Evolutionary conservation across 2,797 vertebrate genomes (phyloP).

Genomic region (Anableps anableps): DNA sequence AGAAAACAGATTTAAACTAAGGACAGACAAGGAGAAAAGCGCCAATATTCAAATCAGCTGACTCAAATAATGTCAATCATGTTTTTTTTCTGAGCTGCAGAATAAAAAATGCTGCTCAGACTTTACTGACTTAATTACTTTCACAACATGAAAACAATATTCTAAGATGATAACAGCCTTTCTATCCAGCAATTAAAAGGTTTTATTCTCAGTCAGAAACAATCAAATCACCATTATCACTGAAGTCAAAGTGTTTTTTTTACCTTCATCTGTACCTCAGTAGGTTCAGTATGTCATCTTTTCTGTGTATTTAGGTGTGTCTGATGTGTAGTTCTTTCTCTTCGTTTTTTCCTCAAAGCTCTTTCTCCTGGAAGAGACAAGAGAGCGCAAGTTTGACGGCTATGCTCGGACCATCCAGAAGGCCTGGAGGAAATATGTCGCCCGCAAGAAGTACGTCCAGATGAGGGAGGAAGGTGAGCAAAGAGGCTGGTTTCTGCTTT

Average conservation of each 20-base stretch:
- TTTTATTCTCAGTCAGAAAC: neutral
- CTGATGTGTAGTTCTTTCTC: conserved; percentile 6
- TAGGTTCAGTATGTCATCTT: conserved; percentile 34
- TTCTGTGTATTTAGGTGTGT: conserved; percentile 25
- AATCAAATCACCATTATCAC: neutral
- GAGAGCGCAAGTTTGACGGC: conserved; percentile 96
- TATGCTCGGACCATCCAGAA: conserved; percentile 95
- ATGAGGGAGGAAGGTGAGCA: conserved; percentile 97
- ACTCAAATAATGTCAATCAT: neutral
- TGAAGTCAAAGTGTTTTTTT: neutral
- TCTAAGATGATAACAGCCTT: neutral
- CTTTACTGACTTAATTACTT: neutral
- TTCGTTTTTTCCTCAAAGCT: conserved; percentile 79
- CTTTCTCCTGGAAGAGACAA: conserved; percentile 95
- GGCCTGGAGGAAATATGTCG: conserved; percentile 91
- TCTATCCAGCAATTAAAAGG: neutral
- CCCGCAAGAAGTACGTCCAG: conserved; percentile 95
- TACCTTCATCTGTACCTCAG: conserved; percentile 13
- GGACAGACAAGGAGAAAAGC: neutral
- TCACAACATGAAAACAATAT: neutral
- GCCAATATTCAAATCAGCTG: neutral
- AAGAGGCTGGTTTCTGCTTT: neutral
- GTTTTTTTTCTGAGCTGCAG: neutral
- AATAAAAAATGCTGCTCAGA: neutral
- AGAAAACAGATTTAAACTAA: neutral